Percentiles rank a stretch among this genome's conserved stretches.
Evolutionary conservation across 2,113 vertebrate genomes (phyloP).

Genomic region (Phyllopteryx taeniolatus): DNA sequence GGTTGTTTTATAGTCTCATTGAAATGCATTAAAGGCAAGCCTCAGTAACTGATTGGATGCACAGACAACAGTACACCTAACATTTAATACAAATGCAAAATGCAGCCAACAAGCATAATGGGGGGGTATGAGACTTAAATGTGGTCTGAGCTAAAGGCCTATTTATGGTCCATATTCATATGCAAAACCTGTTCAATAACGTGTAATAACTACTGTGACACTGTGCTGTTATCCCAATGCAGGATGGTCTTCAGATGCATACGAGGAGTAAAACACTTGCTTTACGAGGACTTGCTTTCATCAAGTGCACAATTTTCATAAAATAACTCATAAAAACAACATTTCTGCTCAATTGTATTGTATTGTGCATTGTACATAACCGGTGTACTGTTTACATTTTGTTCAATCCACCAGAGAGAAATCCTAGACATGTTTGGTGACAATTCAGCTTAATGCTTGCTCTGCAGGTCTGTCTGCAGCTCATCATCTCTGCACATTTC

Average conservation of each 20-base stretch:
- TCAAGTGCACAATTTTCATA: conserved; percentile 8
- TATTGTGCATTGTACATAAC: conserved; percentile 15
- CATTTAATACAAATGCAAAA: background rate
- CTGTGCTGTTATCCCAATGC: background rate
- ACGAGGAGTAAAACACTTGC: background rate
- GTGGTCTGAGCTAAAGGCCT: background rate
- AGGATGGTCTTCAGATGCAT: background rate
- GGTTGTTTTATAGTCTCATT: background rate
- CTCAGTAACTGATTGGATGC: background rate
- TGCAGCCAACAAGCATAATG: background rate
- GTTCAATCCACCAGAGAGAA: conserved; percentile 12
- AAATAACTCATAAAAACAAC: conserved; percentile 30
- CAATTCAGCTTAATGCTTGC: too few relatives aligned
- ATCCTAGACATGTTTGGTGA: background rate
- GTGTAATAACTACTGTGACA: background rate
- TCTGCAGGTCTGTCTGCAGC: too few relatives aligned
- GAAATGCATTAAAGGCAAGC: background rate
- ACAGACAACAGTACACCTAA: background rate
- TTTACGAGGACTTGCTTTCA: conserved; percentile 11
- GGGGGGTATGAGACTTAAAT: background rate
- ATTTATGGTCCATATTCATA: background rate
- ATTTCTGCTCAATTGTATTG: conserved; percentile 12
- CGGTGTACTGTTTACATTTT: conserved; percentile 38
- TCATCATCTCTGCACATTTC: background rate
- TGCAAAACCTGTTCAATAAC: background rate